Evolutionary conservation across 2,797 vertebrate genomes (phyloP), one percentile per base, ranked within the genome.

Genomic region (Columba guinea): DNA sequence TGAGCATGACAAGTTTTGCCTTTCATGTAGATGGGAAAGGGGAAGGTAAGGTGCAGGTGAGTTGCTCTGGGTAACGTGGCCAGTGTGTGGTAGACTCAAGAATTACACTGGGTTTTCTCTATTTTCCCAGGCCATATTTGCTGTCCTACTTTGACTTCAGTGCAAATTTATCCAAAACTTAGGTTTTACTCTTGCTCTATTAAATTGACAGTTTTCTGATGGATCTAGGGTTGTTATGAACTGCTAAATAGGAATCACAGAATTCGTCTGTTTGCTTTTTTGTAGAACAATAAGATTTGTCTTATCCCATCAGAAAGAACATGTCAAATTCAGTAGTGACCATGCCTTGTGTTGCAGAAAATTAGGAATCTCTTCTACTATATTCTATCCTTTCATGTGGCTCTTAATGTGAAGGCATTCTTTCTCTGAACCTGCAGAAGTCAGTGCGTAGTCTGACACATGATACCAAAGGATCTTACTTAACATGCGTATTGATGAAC

Each of bases 161-260:
- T 28, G 67, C 58, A 78, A 37, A 70, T 91, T 78, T 94, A 19
- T 63, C 27, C 6, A 60, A 67, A n/a, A 34, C 18, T 30, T 76
- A 56, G 16, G 14, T 65, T 89, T 89, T 93, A 49, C 14, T 68
- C 34, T 77, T 81, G 44, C 46, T 79, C 11, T 65, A 3, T 87
- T 87, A 60, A 87, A 74, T n/a, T 23, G 41, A 21, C 20, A 39
- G 4, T 46, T 92, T 89, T 82, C 24, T 83, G 60, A 19, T 71
- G 37, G 32, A 68, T 80, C 17, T 77, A 59, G 68, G 90, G 80
- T 79, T 86, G 82, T 68, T 90, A 48, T 90, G 90, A 92, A 91
- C 82, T 94, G 62, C 56, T 95, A 91, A 96, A 62, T 62, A 92
- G 83, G 41, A 79, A 48, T 89, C 26, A 24, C 62, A 55, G 70